These are phyloP conservation scores for Podarcis raffonei DNA, from an alignment of 2,113 vertebrate genomes.

Conservation along the genomic window DNA sequence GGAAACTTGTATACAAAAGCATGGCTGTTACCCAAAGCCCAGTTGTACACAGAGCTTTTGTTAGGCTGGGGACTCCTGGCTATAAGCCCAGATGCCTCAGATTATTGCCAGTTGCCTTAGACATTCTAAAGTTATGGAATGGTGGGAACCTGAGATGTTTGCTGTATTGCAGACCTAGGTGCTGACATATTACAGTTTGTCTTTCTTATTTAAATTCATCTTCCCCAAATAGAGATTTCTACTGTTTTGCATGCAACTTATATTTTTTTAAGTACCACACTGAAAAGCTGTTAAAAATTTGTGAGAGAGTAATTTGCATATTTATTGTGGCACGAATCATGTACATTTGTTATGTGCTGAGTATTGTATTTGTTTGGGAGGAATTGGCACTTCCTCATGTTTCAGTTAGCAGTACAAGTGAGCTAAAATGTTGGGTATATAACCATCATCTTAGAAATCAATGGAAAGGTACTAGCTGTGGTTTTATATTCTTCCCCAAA, in stretches of 20 bases:
- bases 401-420: not conserved
- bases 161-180: not conserved
- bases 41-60: constrained; percentile 24
- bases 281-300: not conserved
- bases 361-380: not conserved
- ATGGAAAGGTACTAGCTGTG: not conserved
- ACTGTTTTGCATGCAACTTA: not conserved
- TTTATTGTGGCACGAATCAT: not conserved
- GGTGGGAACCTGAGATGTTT: constrained; percentile 6
- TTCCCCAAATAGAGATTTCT: not conserved
- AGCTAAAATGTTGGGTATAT: not conserved
- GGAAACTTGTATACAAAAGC: constrained; percentile 33
- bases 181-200: not conserved
- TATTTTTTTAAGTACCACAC: not conserved
- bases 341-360: not conserved
- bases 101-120: not conserved
- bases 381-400: not conserved
- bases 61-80: constrained; percentile 37
- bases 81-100: constrained; percentile 34
- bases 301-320: not conserved
- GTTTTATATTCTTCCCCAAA: not conserved
- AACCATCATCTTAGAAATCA: not conserved
- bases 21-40: constrained; percentile 24
- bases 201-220: not conserved
- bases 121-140: constrained; percentile 13